Conservation (phyloP, 2,797 vertebrate species). For the Chromis chromis region DNA sequence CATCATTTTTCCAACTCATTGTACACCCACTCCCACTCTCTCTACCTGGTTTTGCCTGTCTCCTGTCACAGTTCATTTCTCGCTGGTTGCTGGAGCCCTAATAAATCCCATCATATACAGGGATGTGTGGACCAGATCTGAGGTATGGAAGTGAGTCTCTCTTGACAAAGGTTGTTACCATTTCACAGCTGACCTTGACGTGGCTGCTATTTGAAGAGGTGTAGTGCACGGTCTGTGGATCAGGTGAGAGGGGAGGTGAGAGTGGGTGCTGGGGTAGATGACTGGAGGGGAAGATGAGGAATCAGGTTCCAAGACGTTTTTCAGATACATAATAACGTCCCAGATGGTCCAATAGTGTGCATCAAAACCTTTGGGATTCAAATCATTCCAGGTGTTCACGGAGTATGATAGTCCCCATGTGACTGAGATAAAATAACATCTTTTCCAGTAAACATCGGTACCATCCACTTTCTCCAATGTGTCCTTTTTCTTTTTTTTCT, state of each 20-base stretch:
- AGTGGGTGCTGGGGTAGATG: conserved; percentile 11
- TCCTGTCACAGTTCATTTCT: conserved; percentile 7
- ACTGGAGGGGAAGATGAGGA: conserved; percentile 14
- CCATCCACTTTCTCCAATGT: background rate
- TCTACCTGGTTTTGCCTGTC: conserved; percentile 26
- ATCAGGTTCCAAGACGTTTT: conserved; percentile 50
- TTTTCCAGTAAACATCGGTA: conserved; percentile 13
- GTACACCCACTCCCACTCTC: background rate
- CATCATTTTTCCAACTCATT: background rate
- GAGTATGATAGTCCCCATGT: conserved; percentile 39
- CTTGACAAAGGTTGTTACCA: conserved; percentile 46
- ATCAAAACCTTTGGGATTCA: conserved; percentile 40
- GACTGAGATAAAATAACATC: conserved; percentile 6
- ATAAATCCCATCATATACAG: conserved; percentile 18
- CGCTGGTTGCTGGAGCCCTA: conserved; percentile 15
- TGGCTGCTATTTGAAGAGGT: conserved; percentile 58
- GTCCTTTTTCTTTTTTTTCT: background rate
- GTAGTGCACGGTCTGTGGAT: conserved; percentile 21
- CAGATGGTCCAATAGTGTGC: conserved; percentile 16
- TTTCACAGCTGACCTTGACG: conserved; percentile 69
- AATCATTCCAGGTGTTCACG: conserved; percentile 37
- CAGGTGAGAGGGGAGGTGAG: conserved; percentile 44
- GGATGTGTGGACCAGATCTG: conserved; percentile 23
- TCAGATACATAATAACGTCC: conserved; percentile 52
- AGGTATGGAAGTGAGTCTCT: conserved; percentile 14